These are phyloP conservation scores for Polietes domitor DNA, from an alignment of 2,888 invertebrate species.

Conservation along the genomic window DNA sequence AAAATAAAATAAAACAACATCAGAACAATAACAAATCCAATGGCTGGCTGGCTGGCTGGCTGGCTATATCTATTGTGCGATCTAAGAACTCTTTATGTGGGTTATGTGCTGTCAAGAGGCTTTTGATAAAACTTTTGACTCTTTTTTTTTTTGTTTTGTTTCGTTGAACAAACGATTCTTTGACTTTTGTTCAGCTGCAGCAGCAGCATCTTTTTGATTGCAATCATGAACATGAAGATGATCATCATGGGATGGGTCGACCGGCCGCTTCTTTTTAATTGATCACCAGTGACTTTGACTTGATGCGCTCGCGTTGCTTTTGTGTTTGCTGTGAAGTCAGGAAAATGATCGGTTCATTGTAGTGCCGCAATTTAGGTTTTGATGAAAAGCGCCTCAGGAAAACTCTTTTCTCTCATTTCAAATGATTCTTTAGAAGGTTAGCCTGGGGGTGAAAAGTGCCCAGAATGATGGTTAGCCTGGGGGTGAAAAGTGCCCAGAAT, in stretches of 20 bases:
- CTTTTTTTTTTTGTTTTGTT: background rate
- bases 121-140: background rate
- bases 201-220: no score
- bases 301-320: no score
- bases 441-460: no score
- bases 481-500: no score
- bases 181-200: no score
- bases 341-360: background rate
- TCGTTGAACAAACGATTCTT: background rate
- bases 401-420: no score
- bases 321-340: background rate
- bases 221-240: background rate
- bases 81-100: background rate
- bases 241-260: background rate
- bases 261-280: background rate
- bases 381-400: background rate
- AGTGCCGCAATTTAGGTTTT: background rate
- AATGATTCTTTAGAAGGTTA: no score
- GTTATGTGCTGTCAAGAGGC: background rate
- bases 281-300: constrained; percentile 24
- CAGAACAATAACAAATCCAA: background rate
- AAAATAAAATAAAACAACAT: background rate
- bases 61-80: background rate
- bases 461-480: no score
- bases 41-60: background rate